These are phyloP conservation scores for Cacatua alba DNA, from an alignment of 2,113 vertebrate species.

Conservation along the genomic window DNA sequence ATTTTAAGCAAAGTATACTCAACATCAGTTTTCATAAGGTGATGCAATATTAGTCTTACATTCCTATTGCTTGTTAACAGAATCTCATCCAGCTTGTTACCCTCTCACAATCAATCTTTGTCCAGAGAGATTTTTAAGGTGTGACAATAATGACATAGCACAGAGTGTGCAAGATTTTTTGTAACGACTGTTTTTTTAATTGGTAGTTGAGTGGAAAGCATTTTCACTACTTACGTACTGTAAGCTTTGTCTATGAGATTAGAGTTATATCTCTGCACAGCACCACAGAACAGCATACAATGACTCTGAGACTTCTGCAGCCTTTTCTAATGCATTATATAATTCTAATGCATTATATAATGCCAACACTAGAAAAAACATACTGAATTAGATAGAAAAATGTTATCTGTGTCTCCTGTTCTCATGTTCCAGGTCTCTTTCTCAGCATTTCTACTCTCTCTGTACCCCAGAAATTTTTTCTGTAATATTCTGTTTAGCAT, in stretches of 20 bases:
- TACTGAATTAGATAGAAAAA: background rate
- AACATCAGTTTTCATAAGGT: background rate
- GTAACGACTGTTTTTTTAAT: background rate
- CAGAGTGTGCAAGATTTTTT: background rate
- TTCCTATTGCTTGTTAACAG: background rate
- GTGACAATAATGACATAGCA: background rate
- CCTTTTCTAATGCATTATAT: background rate
- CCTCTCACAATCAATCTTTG: accelerated
- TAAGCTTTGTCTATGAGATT: background rate
- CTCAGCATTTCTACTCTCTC: background rate
- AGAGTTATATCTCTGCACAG: background rate
- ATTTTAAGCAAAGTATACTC: background rate
- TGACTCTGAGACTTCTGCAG: background rate
- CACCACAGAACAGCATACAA: background rate
- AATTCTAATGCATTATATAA: background rate
- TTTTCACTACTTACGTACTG: background rate
- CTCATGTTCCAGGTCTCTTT: background rate
- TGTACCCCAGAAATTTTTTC: background rate
- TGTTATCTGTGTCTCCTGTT: background rate
- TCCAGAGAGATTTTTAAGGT: background rate
- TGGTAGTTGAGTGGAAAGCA: background rate
- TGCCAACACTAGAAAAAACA: background rate
- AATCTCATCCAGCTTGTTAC: background rate
- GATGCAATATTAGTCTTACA: background rate
- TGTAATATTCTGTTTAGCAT: background rate